These are phyloP conservation scores for Conchocele bisecta DNA, from an alignment of 2,888 invertebrate species.

Conservation along the genomic window DNA sequence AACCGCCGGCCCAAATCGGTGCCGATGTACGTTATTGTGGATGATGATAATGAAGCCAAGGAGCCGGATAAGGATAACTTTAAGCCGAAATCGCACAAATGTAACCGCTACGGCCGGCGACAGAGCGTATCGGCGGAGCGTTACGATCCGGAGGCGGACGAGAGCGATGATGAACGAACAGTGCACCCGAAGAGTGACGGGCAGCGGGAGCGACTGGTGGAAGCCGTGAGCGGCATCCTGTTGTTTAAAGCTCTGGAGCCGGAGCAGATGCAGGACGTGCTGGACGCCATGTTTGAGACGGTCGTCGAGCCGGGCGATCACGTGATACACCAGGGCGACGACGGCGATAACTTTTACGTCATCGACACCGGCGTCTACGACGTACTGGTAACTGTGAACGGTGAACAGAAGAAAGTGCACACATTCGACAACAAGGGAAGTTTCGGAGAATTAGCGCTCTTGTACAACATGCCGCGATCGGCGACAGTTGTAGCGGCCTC, in stretches of 20 bases:
- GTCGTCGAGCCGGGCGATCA: constrained; percentile 79
- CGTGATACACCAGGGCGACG: constrained; percentile 82
- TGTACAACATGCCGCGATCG: constrained; percentile 83
- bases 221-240: constrained; percentile 80
- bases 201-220: constrained; percentile 78
- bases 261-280: constrained; percentile 82
- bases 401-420: constrained; percentile 78
- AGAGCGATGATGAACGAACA: constrained; percentile 76
- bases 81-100: constrained; percentile 75
- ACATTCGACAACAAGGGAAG: constrained; percentile 81
- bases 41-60: constrained; percentile 79
- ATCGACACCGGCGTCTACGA: constrained; percentile 82
- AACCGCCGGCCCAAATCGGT: constrained; percentile 75
- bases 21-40: constrained; percentile 82
- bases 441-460: constrained; percentile 82
- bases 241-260: constrained; percentile 81
- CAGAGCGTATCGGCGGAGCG: constrained; percentile 81
- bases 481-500: constrained; percentile 80
- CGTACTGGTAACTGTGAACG: constrained; percentile 76
- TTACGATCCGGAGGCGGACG: constrained; percentile 82
- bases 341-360: constrained; percentile 83
- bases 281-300: constrained; percentile 83
- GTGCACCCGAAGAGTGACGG: constrained; percentile 81
- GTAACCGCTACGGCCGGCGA: constrained; percentile 79
- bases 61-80: constrained; percentile 80